Evolutionary conservation across 2,113 vertebrate species (phyloP).

Genomic region (Sylvia atricapilla): DNA sequence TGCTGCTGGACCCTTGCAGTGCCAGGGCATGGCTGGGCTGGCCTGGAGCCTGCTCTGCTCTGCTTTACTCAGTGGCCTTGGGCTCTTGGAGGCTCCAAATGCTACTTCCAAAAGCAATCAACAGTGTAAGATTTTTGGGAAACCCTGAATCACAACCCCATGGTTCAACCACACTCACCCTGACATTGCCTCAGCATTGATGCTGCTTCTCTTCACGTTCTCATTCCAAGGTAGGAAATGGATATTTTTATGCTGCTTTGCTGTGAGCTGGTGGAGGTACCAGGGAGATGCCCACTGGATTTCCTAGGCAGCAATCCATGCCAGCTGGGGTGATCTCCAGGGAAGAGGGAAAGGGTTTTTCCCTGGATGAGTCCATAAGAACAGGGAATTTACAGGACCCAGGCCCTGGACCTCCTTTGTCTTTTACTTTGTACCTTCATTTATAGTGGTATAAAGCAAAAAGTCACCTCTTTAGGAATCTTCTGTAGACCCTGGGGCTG

Average conservation of each 20-base stretch:
- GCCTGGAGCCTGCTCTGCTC: not conserved
- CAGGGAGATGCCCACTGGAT: not conserved
- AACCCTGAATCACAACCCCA: not conserved
- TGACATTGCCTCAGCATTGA: not conserved
- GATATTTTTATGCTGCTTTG: not conserved
- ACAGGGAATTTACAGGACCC: not conserved
- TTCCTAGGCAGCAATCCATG: not conserved
- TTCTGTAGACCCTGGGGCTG: not conserved
- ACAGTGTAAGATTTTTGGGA: not conserved
- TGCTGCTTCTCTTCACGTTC: not conserved
- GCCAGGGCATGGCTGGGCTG: not conserved
- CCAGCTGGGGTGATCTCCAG: not conserved
- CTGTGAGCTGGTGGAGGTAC: not conserved
- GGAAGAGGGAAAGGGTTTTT: not conserved
- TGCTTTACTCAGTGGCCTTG: accelerated
- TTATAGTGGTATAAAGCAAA: not conserved
- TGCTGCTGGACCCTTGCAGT: not conserved
- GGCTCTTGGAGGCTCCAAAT: not conserved
- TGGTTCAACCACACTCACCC: not conserved
- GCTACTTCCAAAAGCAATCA: not conserved
- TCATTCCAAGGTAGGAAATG: not conserved
- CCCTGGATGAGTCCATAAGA: not conserved
- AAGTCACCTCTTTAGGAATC: not conserved
- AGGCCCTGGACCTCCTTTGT: not conserved
- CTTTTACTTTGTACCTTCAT: not conserved